Evolutionary conservation across 1,140 invertebrate genomes (phyloP), one percentile per base, ranked within the genome.

Genomic region (Aleiodes sp.): DNA sequence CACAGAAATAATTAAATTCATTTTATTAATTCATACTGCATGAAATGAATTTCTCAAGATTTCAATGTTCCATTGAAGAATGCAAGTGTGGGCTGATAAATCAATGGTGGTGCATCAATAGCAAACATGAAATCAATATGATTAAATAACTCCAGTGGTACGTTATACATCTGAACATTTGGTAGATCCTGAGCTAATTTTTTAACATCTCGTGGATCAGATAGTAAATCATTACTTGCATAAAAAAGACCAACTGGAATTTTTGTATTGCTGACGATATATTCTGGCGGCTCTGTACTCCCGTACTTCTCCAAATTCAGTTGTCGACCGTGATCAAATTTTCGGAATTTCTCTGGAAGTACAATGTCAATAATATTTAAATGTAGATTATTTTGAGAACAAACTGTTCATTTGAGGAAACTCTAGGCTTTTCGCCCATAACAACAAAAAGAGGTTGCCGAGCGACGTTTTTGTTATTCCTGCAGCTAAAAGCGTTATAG

Each of bases 111-210:
- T 7, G 80, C 79, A 28, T 78, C 74, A 4, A 87, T 85, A 0
- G 89, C 91, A 84, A 89, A 92, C 68, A 90, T 86, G 84, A 92
- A 93, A 82, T 93, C 92, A 70, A 92, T 86, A 75, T 93, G 91
- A 77, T 90, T 92, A 83, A 92, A 94, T 43, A 89, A 83, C 1
- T 82, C 77, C 63, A 88, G 82, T 0, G 88, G 87, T 6, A 93
- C 83, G 73, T 87, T 59, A 77, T 84, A 79, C 2, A 81, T 76
- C n/a, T 82, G 71, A 0, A 86, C 81, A 71, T 84, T 89, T 37
- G 79, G 84, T 12, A 91, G 72, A 41, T 81, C 77, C 3, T 60
- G 78, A 1, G 80, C 79, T 4, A 93, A 84, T 76, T 81, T 83
- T 56, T 87, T 81, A 0, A 94, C 89, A 78, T 94, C 81, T 60